phyloP scores from a whole-genome alignment of 1,140 invertebrate genomes.

The Magallana ariakensis region DNA sequence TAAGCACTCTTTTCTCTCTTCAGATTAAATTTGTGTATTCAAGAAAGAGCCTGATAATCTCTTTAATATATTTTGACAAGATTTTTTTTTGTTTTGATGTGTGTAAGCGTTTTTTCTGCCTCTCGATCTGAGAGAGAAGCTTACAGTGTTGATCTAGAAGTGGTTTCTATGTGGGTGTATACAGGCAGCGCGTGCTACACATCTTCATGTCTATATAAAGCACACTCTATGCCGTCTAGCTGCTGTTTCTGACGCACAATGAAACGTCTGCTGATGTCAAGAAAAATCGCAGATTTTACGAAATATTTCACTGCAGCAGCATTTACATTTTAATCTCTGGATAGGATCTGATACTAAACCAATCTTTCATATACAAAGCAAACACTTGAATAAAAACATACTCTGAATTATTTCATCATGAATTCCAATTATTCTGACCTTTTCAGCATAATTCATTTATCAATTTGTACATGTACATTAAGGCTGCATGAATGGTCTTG shows the following conservation, averaged over 20 bases:
- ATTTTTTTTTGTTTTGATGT: not conserved
- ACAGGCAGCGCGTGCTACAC: not conserved
- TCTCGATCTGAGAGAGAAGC: not conserved
- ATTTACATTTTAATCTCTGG: no score
- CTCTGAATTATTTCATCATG: no score
- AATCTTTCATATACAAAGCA: no score
- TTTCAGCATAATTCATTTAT: no score
- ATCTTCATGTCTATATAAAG: conserved; percentile 38
- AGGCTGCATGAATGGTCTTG: no score
- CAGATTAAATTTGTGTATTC: not conserved
- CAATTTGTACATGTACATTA: no score
- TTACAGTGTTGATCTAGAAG: not conserved
- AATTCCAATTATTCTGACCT: no score
- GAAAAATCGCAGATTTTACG: conserved; percentile 10
- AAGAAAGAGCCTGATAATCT: not conserved
- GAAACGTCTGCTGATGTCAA: conserved; percentile 11
- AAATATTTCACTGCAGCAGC: conserved; percentile 1
- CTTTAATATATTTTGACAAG: conserved; percentile 13
- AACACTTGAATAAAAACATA: no score
- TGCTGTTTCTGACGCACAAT: conserved; percentile 7
- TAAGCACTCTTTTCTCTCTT: not conserved
- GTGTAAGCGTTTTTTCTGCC: not conserved
- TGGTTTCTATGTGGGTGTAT: conserved; percentile 21
- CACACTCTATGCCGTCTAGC: not conserved
- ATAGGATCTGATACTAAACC: no score